Evolutionary conservation across 1,140 invertebrate species (phyloP), one percentile per base, ranked within the genome.

Genomic region (Globodera rostochiensis): DNA sequence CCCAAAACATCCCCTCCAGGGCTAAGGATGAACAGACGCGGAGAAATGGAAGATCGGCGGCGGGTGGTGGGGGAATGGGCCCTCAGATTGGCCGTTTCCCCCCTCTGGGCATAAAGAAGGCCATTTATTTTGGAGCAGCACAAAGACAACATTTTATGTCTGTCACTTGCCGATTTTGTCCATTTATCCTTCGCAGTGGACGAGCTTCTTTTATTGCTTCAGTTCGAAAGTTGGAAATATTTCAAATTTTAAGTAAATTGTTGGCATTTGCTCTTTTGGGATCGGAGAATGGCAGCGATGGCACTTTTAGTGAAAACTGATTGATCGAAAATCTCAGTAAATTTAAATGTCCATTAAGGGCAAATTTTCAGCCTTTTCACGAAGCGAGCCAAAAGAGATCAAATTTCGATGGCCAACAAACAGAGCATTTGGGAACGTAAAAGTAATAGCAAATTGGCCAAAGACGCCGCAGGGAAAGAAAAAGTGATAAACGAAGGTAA

Each of bases 141-240:
- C 57, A 64, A 64, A 64, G 57, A 64, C 57, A 64, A 64, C 57
- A 64, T 64, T 64, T 64, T 64, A 64, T 64, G 57, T 64, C 57
- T 19, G 6, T 64, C 36, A 36, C 19, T 64, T 11, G 57, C 57
- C 15, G 57, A 11, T 64, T 64, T 64, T 13, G 57, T 64, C 57
- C 15, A 64, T 53, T 64, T 64, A 13, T 19, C 13, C 15, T 64
- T 15, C 15, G 57, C 57, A 15, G 57, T 64, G 13, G 57, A 19
- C 57, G 57, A 64, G 57, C 57, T 19, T 15, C 13, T 64, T 64
- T 64, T 64, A 64, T 64, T 64, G 57, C 13, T 13, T 64, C 57
- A 64, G 57, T 64, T 64, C 15, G 53, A 9, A 15, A 53, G 53
- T 64, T 11, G 15, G 19, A 15, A 64, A 64, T 19, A 64, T 64